Conservation (phyloP, 2,113 vertebrate genomes). For the Deroptyus accipitrinus region DNA sequence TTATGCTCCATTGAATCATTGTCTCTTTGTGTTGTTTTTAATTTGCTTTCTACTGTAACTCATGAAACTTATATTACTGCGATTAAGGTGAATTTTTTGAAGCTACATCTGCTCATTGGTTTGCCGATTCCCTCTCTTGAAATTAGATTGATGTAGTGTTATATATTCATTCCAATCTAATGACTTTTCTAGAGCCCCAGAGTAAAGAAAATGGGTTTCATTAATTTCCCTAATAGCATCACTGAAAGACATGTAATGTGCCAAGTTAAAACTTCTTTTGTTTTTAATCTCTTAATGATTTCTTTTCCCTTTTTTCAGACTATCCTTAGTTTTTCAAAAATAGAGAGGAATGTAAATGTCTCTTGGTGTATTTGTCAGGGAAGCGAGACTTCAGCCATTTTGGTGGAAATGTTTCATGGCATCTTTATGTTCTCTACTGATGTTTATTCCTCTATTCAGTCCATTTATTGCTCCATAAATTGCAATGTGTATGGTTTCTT, state of each 20-base stretch:
- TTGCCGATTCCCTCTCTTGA: constrained; percentile 66
- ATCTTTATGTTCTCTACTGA: constrained; percentile 52
- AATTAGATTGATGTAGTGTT: constrained; percentile 72
- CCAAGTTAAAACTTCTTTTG: constrained; percentile 60
- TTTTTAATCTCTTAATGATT: constrained; percentile 71
- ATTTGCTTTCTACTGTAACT: constrained; percentile 69
- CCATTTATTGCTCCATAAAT: constrained; percentile 59
- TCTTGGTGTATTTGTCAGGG: constrained; percentile 31
- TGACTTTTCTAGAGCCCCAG: constrained; percentile 65
- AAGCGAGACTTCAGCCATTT: constrained; percentile 44
- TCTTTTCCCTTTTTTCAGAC: constrained; percentile 58
- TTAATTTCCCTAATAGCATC: constrained; percentile 74
- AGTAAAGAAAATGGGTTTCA: constrained; percentile 71
- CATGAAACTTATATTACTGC: constrained; percentile 63
- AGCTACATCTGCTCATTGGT: constrained; percentile 60
- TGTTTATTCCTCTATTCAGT: constrained; percentile 57
- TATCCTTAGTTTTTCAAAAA: constrained; percentile 43
- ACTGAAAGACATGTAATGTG: constrained; percentile 64
- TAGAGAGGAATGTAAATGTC: constrained; percentile 49
- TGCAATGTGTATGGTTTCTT: constrained; percentile 33
- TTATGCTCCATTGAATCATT: constrained; percentile 55
- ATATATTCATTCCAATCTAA: constrained; percentile 71
- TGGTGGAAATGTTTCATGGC: constrained; percentile 43
- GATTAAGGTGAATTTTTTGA: constrained; percentile 68
- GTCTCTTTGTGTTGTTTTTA: constrained; percentile 64